phyloP scores from a whole-genome alignment of 2,797 vertebrate genomes.

The Pyrocephalus nanus region DNA sequence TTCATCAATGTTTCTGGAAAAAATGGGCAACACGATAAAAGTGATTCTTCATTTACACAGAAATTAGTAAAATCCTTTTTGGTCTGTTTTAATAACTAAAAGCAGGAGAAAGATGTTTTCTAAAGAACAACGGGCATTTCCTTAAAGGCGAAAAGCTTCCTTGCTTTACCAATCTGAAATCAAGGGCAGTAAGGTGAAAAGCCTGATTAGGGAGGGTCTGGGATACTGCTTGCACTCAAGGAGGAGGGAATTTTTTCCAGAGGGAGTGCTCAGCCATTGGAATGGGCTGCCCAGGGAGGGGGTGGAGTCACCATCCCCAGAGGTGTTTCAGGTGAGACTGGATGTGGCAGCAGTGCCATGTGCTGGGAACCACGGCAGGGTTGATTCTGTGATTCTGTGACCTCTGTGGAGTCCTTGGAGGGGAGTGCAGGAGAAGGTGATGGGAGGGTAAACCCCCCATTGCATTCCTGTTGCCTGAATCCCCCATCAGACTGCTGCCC shows the following conservation, averaged over 20 bases:
- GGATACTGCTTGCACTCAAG: not conserved
- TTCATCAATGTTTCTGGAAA: not conserved
- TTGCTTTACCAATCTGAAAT: not conserved
- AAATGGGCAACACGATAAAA: not conserved
- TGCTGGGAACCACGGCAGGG: too few species aligned
- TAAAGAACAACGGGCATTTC: not conserved
- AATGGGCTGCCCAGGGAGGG: too few species aligned
- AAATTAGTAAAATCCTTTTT: not conserved
- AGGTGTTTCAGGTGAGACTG: too few species aligned
- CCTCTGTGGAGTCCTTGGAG: accelerated
- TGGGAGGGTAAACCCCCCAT: not conserved
- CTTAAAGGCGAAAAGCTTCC: not conserved
- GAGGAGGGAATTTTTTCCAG: not conserved
- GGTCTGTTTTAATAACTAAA: not conserved
- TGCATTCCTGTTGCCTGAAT: not conserved
- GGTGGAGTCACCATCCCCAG: too few species aligned
- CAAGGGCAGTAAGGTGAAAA: not conserved
- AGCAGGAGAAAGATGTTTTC: not conserved
- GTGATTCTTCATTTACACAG: accelerated
- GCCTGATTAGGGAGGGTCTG: not conserved
- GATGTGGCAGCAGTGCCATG: too few species aligned
- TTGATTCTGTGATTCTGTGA: not conserved
- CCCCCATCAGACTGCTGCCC: not conserved
- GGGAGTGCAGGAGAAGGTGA: not conserved
- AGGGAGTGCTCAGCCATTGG: too few species aligned